Evolutionary conservation across 2,113 vertebrate species (phyloP), one percentile per base, ranked within the genome.

Genomic region (Mirounga angustirostris): DNA sequence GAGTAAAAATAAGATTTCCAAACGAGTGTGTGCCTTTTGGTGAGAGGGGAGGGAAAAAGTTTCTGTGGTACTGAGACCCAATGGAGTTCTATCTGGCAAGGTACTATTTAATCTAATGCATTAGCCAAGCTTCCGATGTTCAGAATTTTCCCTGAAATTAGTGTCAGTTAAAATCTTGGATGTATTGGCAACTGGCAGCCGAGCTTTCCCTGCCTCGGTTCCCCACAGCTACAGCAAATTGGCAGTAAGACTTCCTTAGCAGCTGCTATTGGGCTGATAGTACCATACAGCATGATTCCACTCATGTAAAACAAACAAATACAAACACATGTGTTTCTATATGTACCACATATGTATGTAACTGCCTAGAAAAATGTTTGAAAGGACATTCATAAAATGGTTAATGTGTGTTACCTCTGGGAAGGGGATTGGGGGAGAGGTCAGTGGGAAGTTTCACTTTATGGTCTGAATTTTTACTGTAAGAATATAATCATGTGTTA

Each of bases 171-270:
- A 93, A 96, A 85, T 94, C 46, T 46, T 92, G 84, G 58, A 88
- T 33, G 22, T 59, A 65, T 7, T 73, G 63, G 92, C 81, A 84
- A 74, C 94, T 93, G 81, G 93, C 78, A 94, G 90, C 91, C 33
- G 56, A 87, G 73, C 11, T 86, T 52, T 69, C 8, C 67, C 87
- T 91, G 84, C 92, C 95, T 96, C 46, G 95, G 69, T 56, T 96
- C 91, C 96, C 94, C 52, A 73, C 54, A 67, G 97, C 88, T 92
- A 95, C 11, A 93, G 95, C 88, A 96, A 95, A 94, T 89, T 97
- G 96, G 90, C 96, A 94, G 90, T 26, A 59, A 94, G 74, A 0
- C 43, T 90, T 92, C 58, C 80, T 65, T 61, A 91, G 95, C 92
- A 93, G 95, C 69, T 97, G 88, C 91, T 97, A 92, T 90, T 87